phyloP scores from a whole-genome alignment of 2,797 vertebrate species.

The Limosa lapponica region DNA sequence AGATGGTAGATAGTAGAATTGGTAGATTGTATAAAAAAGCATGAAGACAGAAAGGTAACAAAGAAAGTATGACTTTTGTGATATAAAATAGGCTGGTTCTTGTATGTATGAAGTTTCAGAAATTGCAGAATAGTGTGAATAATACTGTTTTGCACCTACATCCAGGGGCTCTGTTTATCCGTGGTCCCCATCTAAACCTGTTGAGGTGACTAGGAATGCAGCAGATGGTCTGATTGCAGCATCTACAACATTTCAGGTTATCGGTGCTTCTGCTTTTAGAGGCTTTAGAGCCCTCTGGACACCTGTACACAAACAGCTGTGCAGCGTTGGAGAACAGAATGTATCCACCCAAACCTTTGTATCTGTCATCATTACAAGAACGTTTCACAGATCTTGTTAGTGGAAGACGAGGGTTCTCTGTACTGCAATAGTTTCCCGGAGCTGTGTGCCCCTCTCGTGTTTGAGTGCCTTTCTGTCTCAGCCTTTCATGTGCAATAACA shows the following conservation, averaged over 20 bases:
- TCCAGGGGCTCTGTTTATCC: background rate
- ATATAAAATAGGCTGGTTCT: background rate
- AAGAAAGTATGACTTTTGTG: background rate
- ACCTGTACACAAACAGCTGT: background rate
- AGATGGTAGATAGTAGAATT: background rate
- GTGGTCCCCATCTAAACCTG: background rate
- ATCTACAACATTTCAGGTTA: background rate
- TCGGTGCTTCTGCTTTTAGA: background rate
- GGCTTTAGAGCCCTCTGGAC: background rate
- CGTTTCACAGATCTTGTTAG: background rate
- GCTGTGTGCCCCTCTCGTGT: background rate
- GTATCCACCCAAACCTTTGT: background rate
- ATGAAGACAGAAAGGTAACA: background rate
- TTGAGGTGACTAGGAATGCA: background rate
- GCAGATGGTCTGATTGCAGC: background rate
- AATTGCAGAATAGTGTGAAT: background rate
- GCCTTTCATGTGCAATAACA: background rate
- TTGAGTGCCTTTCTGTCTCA: background rate
- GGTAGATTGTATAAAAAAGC: background rate
- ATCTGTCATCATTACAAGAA: background rate
- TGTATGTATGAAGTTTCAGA: background rate
- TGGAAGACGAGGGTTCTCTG: background rate
- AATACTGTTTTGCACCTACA: background rate
- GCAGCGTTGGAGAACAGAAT: background rate
- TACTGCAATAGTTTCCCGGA: fast-evolving